Conservation (phyloP, 35 echinoderm and acorn worm genomes). For the Anneissia japonica region DNA sequence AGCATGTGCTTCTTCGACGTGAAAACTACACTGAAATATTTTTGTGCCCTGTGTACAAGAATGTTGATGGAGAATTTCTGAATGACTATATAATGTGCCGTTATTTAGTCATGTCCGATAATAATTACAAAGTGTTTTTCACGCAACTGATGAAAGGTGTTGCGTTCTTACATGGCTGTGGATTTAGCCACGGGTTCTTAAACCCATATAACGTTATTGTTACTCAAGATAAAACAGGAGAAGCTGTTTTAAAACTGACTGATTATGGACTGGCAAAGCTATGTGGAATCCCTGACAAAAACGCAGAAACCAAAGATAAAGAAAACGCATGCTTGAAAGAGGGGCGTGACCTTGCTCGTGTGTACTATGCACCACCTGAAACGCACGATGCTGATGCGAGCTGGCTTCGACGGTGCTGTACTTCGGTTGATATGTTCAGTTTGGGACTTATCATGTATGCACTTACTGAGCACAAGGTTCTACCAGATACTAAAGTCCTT, state of each 20-base stretch:
- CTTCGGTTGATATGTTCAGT: not conserved
- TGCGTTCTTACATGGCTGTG: conserved; percentile 56
- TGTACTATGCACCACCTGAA: not conserved
- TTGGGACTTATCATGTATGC: conserved; percentile 65
- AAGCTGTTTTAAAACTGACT: conserved; percentile 66
- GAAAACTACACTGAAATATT: conserved; percentile 49
- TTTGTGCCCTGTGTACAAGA: conserved; percentile 64
- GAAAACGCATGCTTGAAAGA: not conserved
- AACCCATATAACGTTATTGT: conserved; percentile 72
- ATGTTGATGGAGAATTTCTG: conserved; percentile 38
- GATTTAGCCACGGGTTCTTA: conserved; percentile 61
- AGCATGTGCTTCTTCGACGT: conserved; percentile 42
- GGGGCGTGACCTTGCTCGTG: not conserved
- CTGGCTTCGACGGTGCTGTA: not conserved
- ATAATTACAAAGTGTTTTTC: conserved; percentile 62
- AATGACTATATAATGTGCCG: conserved; percentile 74
- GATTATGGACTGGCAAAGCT: conserved; percentile 70
- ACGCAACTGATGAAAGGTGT: conserved; percentile 60
- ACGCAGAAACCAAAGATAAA: not conserved
- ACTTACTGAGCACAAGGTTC: conserved; percentile 56
- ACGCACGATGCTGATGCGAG: not conserved
- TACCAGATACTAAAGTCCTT: conserved; percentile 15
- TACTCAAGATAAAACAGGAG: conserved; percentile 32
- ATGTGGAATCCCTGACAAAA: not conserved
- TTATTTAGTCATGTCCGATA: conserved; percentile 32